These are phyloP conservation scores for Kradibia gibbosae DNA, from an alignment of 1,140 invertebrate species.

Conservation along the genomic window DNA sequence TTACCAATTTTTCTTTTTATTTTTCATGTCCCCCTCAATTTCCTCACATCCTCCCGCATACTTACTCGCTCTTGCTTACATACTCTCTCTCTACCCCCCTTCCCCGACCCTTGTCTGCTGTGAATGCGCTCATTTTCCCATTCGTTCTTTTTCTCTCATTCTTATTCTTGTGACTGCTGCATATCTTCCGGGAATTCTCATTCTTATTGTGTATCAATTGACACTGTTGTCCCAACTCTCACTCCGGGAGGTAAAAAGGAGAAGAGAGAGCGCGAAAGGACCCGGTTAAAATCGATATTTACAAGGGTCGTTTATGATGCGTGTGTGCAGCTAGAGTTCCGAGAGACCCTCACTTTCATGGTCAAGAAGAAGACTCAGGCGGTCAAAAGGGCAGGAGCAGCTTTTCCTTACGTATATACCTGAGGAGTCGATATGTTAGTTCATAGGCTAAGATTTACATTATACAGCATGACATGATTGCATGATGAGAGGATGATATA, in stretches of 20 bases:
- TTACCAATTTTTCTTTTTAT: background rate
- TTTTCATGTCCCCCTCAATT: no score
- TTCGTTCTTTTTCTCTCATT: background rate
- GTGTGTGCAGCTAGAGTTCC: constrained; percentile 4
- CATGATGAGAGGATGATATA: constrained; percentile 8
- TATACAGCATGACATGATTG: constrained; percentile 22
- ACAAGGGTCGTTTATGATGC: constrained; percentile 47
- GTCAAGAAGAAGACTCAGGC: background rate
- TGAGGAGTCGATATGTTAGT: background rate
- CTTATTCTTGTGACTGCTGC: background rate
- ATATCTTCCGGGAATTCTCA: constrained; percentile 27
- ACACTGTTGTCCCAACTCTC: constrained; percentile 47
- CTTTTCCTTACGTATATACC: constrained; percentile 7
- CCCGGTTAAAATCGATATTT: constrained; percentile 47
- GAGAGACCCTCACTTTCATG: constrained; percentile 17
- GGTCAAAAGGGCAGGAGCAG: no score
- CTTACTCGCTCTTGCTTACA: no score
- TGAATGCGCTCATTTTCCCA: background rate
- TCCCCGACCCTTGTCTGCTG: no score
- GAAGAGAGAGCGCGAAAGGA: constrained; percentile 6
- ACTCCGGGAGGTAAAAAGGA: constrained; percentile 6
- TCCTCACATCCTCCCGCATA: no score
- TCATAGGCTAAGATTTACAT: background rate
- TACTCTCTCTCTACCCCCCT: no score
- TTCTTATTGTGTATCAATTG: constrained; percentile 46